Base-by-base conservation (phyloP, 2,113 vertebrate genomes). In the Urocolius indicus region DNA sequence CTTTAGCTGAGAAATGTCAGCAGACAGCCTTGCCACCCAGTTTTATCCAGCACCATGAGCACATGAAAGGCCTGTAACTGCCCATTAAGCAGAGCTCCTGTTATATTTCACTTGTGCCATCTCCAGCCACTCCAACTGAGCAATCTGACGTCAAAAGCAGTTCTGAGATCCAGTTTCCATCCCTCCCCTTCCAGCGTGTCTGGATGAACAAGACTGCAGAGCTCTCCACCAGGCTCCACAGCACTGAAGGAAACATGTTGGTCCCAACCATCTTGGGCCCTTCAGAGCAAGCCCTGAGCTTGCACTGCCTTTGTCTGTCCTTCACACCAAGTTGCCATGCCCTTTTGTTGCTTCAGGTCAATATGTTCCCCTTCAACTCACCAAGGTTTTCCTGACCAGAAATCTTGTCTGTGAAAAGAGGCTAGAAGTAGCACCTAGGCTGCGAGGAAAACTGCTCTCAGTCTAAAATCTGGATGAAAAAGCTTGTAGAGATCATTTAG, bases 51-150 rank as follows among this genome's bases (percentile, higher is more conserved):
- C 34, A 9, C 34, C 29, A 24, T 3, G 19, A 77, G 55, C 49
- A 6, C 27, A 7, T 0, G 1, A 18, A 55, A 66, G 23, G 34
- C 26, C 1, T 0, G 16, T 10, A 7, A 61, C 4, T 20, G 17
- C 17, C 38, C 63, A 4, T 1, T 6, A 9, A 11, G 8, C 16
- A 83, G 43, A 79, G n/a, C 1, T 15, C 11, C n/a, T 73, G 45
- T 32, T 43, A 4, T 10, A 48, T 71, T 48, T 54, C 68, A 21
- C 15, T 11, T 4, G 13, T 26, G n/a, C 3, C 46, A 10, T 19
- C 38, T 85, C 34, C 67, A 75, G 69, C 71, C 67, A 51, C 45
- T 46, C 29, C 61, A 38, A 9, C 22, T 83, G 71, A 58, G 36
- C 3, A 54, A 27, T 6, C 43, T 55, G 30, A 45, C 49, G 49